A percentile compares a stretch with the other conserved stretches of the same genome.
Evolutionary conservation across 2,797 vertebrate genomes (phyloP).

Genomic region (Pangasius macronema): DNA sequence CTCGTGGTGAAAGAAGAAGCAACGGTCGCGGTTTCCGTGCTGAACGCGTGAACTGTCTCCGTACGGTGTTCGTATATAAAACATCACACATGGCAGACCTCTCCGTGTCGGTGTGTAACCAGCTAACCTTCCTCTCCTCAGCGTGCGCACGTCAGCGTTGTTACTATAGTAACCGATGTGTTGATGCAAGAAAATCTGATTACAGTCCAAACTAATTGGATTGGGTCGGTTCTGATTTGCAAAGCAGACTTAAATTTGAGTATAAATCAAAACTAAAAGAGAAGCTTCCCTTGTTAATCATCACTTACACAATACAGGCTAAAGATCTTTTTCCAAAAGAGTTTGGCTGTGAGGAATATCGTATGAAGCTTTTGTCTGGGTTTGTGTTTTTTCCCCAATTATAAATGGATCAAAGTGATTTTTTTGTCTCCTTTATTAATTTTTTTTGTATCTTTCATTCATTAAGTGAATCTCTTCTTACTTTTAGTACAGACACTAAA

Average conservation of each 20-base stretch:
- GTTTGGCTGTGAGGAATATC: neutral
- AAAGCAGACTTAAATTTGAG: neutral
- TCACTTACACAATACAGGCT: neutral
- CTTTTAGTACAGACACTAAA: neutral
- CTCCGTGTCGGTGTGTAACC: neutral
- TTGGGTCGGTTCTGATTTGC: neutral
- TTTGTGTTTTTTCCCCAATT: too few relatives aligned
- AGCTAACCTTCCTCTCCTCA: neutral
- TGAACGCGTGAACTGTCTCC: too few relatives aligned
- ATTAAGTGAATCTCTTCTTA: neutral
- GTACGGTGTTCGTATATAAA: neutral
- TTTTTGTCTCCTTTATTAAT: neutral
- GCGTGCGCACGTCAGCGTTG: too few relatives aligned
- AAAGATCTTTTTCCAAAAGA: too few relatives aligned
- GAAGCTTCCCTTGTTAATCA: neutral
- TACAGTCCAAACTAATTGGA: neutral
- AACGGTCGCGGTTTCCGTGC: neutral
- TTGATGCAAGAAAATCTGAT: neutral
- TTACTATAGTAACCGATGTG: neutral
- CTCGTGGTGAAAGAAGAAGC: neutral
- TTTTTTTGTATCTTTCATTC: neutral
- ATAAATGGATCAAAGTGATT: too few relatives aligned
- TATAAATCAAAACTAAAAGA: too few relatives aligned
- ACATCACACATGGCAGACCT: neutral
- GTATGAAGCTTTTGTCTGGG: neutral